These are phyloP conservation scores for Pelodytes ibericus DNA, from an alignment of 2,797 vertebrate species.

Conservation along the genomic window DNA sequence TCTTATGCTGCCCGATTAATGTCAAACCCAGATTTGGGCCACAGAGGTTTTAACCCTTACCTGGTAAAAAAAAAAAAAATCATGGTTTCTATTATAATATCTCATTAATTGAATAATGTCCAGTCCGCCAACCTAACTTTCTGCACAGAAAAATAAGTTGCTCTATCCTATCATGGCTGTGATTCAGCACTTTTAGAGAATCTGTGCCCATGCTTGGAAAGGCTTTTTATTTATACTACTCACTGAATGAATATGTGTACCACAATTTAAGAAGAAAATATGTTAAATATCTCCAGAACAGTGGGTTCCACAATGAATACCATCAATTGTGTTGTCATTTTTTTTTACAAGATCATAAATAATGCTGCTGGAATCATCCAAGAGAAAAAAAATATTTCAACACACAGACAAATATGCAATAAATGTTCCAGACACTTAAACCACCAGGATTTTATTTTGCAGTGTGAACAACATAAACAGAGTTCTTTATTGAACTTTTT, in stretches of 20 bases:
- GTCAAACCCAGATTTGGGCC: too few species aligned
- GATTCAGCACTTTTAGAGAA: background rate
- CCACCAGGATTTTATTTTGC: background rate
- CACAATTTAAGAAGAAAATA: background rate
- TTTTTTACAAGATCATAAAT: background rate
- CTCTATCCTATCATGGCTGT: background rate
- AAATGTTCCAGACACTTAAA: slow-evolving; percentile 1
- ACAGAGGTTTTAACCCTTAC: too few species aligned
- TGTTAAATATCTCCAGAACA: background rate
- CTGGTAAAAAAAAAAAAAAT: too few species aligned
- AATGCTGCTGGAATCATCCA: background rate
- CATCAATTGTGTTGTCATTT: background rate
- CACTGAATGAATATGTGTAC: background rate
- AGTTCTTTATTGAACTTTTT: background rate
- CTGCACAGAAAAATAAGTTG: too few species aligned
- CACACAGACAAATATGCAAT: background rate
- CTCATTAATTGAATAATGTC: too few species aligned
- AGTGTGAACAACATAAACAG: background rate
- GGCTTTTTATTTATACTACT: background rate
- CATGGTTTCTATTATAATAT: too few species aligned
- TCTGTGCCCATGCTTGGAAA: too few species aligned
- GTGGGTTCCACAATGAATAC: background rate
- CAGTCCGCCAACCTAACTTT: too few species aligned
- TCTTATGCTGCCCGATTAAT: too few species aligned
- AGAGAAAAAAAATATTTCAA: slow-evolving; percentile 7